These are phyloP conservation scores for Neogobius melanostomus DNA, from an alignment of 2,113 vertebrate genomes.

Conservation along the genomic window DNA sequence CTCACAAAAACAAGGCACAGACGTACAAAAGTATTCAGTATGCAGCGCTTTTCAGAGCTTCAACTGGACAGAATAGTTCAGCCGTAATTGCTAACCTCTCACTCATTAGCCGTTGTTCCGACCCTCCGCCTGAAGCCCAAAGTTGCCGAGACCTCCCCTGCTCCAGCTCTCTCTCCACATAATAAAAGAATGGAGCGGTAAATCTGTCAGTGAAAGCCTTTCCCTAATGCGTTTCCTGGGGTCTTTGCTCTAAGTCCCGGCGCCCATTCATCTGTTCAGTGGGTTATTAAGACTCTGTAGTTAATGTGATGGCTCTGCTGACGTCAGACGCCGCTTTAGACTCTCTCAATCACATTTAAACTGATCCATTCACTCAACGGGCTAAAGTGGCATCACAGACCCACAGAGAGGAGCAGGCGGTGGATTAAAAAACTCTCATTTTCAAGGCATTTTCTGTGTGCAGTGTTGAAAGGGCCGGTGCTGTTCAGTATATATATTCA, in stretches of 20 bases:
- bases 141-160: background rate
- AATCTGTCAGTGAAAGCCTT: conserved; percentile 4
- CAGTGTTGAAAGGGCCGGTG: too few species aligned
- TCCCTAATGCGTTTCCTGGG: background rate
- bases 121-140: too few species aligned
- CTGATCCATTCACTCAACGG: conserved; percentile 2
- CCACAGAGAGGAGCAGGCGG: background rate
- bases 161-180: background rate
- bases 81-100: too few species aligned
- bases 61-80: too few species aligned
- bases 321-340: conserved; percentile 4
- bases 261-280: background rate
- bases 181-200: background rate
- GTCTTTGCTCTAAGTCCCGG: conserved; percentile 2
- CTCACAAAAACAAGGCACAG: too few species aligned
- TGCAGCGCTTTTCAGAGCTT: too few species aligned
- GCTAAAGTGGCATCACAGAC: background rate
- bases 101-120: too few species aligned
- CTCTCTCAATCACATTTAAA: conserved; percentile 19
- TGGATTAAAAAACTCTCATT: background rate
- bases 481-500: too few species aligned
- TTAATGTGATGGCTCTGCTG: background rate
- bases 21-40: too few species aligned
- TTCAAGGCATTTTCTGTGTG: background rate
- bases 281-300: conserved; percentile 3